Evolutionary conservation across 2,113 vertebrate genomes (phyloP), one percentile per base, ranked within the genome.

Genomic region (Prinia subflava): DNA sequence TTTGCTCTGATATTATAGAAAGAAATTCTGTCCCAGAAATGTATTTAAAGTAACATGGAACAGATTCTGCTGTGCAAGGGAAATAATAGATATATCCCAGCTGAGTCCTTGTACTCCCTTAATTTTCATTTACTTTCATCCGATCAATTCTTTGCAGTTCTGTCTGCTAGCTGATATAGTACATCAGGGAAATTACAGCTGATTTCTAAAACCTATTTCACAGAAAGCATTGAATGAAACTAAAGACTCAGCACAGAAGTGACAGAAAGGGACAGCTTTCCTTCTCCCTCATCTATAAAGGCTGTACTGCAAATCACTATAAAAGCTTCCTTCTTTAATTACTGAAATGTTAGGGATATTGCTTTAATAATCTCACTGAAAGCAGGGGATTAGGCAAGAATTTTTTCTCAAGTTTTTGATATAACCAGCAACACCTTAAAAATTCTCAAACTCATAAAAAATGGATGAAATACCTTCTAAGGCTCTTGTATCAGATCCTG

Each of bases 81-180:
- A 94, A 95, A 75, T 82, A 95, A 91, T 62, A 85, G 53, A 22
- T 68, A 50, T 46, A 82, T 79, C 74, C 46, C 84, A 91, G 31
- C 41, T 92, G 89, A 46, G 37, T 76, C 84, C 50, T 84, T 5
- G 1, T 33, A 50, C 31, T 80, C 47, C 50, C 44, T 76, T 92
- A 84, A 89, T 92, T 85, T 89, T 94, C 37, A 69, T 95, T 95
- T 92, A 73, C 69, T 94, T 95, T 91, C n/a, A 71, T 46, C 60
- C 0, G 2, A 64, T 94, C 91, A 85, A 33, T 94, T 83, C 23
- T 84, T 78, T 87, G 69, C 83, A 57, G 67, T 76, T 91, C 65
- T 94, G 20, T 84, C 74, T 92, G 74, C 65, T 82, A 76, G 74
- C 70, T 91, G 65, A 79, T 95, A 89, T n/a, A 82, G 57, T 83